phyloP scores from a whole-genome alignment of 2,888 invertebrate species.

The Acleris literana region DNA sequence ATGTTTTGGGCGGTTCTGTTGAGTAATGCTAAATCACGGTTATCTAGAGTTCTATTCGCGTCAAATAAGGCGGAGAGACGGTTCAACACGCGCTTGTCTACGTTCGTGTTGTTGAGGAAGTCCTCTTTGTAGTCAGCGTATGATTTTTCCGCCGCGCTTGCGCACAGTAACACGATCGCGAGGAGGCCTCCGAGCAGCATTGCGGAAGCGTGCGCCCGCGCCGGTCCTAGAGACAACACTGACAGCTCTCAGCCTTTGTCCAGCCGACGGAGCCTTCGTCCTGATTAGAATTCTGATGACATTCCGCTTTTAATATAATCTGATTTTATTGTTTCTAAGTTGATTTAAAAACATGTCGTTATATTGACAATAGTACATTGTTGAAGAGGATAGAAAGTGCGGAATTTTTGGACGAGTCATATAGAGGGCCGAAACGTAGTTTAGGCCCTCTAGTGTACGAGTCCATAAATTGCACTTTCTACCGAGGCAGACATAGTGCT shows the following conservation, averaged over 20 bases:
- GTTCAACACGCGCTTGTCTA: constrained; percentile 56
- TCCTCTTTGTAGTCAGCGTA: constrained; percentile 17
- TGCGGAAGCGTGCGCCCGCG: constrained; percentile 70
- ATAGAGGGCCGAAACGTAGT: too few species aligned
- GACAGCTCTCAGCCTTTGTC: constrained; percentile 39
- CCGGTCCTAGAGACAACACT: constrained; percentile 60
- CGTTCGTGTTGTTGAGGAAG: constrained; percentile 53
- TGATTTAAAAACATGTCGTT: neutral
- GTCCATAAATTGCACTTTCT: too few species aligned
- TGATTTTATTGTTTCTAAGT: constrained; percentile 15
- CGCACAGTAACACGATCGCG: constrained; percentile 59
- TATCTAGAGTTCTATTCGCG: constrained; percentile 56
- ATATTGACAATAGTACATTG: too few species aligned
- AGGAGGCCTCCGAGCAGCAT: constrained; percentile 61
- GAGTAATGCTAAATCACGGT: constrained; percentile 52
- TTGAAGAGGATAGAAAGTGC: too few species aligned
- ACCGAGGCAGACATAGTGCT: too few species aligned
- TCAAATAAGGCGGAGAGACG: constrained; percentile 55
- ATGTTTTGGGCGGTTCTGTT: constrained; percentile 61
- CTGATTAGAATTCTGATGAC: constrained; percentile 24
- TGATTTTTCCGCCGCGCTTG: constrained; percentile 48
- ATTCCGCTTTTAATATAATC: constrained; percentile 7
- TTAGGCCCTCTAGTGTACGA: too few species aligned
- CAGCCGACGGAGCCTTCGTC: constrained; percentile 15
- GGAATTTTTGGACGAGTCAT: too few species aligned